Evolutionary conservation across 1,140 invertebrate genomes (phyloP).

Genomic region (Dryas iulia): DNA sequence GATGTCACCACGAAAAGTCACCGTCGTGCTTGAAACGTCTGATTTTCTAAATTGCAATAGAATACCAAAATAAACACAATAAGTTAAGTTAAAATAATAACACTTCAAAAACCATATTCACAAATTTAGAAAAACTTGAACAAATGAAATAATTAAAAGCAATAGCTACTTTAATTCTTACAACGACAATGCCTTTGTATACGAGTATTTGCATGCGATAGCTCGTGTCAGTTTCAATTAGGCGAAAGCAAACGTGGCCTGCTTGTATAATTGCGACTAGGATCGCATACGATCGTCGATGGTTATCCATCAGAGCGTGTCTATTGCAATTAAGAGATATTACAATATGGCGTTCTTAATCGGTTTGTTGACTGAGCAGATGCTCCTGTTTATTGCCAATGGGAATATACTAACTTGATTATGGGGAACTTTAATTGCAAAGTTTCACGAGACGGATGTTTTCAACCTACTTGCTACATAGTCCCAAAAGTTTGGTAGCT

Average conservation of each 20-base stretch:
- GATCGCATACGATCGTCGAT: constrained; percentile 22
- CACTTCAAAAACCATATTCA: too few relatives aligned
- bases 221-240: constrained; percentile 59
- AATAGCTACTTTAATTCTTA: not conserved
- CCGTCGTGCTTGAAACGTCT: too few relatives aligned
- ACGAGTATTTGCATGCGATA: constrained; percentile 30
- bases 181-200: not conserved
- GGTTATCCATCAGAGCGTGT: constrained; percentile 34
- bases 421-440: not conserved
- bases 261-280: constrained; percentile 48
- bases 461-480: not conserved
- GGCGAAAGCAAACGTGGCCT: constrained; percentile 51
- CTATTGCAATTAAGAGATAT: constrained; percentile 32
- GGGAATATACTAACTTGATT: constrained; percentile 7
- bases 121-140: too few relatives aligned
- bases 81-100: too few relatives aligned
- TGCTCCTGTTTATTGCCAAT: constrained; percentile 13
- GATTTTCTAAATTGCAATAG: too few relatives aligned
- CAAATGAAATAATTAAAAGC: not conserved
- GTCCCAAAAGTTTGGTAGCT: not conserved
- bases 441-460: not conserved
- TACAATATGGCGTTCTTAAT: constrained; percentile 18
- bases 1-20: too few relatives aligned
- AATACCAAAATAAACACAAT: too few relatives aligned
- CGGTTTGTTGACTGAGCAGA: constrained; percentile 22